phyloP scores from a whole-genome alignment of 2,888 invertebrate genomes.

The Macaria notata region DNA sequence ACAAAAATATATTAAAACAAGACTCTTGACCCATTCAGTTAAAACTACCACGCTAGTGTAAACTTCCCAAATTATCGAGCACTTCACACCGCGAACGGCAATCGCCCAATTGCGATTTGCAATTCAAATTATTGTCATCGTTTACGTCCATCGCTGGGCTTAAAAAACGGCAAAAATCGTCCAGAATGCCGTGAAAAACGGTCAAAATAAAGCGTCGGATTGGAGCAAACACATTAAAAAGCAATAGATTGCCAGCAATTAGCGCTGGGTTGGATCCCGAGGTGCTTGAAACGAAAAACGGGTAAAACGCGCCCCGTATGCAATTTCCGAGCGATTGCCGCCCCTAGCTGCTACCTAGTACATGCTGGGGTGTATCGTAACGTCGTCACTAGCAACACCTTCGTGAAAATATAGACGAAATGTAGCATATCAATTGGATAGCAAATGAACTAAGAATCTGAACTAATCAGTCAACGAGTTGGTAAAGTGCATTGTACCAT shows the following conservation, averaged over 20 bases:
- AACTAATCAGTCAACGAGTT: too few relatives aligned
- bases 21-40: neutral
- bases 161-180: slow-evolving; percentile 33
- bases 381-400: too few relatives aligned
- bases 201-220: slow-evolving; percentile 45
- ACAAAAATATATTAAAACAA: too few relatives aligned
- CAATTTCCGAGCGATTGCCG: slow-evolving; percentile 53
- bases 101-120: slow-evolving; percentile 26
- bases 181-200: slow-evolving; percentile 36
- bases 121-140: slow-evolving; percentile 44
- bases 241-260: slow-evolving; percentile 72
- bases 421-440: too few relatives aligned
- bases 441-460: too few relatives aligned
- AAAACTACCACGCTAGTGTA: neutral
- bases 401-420: too few relatives aligned
- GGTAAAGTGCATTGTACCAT: too few relatives aligned
- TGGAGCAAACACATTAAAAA: slow-evolving; percentile 64
- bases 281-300: slow-evolving; percentile 29
- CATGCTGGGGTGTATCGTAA: too few relatives aligned
- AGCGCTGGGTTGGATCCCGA: slow-evolving; percentile 43
- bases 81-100: slow-evolving; percentile 23
- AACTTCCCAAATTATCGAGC: slow-evolving; percentile 8
- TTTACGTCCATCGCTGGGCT: slow-evolving; percentile 29
- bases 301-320: slow-evolving; percentile 48
- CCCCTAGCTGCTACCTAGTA: slow-evolving; percentile 6